Percentiles rank a stretch among this genome's conserved stretches.
Evolutionary conservation across 2,113 vertebrate species (phyloP).

Genomic region (Acinonyx jubatus): DNA sequence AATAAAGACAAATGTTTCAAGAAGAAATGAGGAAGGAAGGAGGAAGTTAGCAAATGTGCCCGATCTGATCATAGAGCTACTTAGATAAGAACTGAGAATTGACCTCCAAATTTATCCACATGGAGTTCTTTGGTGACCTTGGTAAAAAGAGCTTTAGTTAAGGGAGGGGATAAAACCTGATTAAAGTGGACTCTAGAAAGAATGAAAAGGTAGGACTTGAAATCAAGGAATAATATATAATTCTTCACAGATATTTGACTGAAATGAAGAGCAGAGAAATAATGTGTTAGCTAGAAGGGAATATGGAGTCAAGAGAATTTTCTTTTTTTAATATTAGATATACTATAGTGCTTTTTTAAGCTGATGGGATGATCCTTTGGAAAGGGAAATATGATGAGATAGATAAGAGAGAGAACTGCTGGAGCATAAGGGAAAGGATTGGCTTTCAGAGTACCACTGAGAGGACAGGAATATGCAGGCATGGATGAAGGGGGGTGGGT

Average conservation of each 20-base stretch:
- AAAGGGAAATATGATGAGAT: background rate
- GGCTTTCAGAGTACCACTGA: background rate
- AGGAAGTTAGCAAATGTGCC: background rate
- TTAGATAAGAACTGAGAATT: background rate
- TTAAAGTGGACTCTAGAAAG: background rate
- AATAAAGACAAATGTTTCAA: background rate
- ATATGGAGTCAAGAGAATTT: background rate
- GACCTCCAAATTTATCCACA: background rate
- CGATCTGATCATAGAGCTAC: background rate
- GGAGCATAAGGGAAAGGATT: background rate
- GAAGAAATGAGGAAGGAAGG: background rate
- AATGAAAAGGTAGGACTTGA: background rate
- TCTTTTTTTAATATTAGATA: background rate
- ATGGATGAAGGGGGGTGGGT: background rate
- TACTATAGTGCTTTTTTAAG: background rate
- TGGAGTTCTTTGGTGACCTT: background rate
- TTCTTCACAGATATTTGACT: background rate
- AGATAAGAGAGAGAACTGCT: background rate
- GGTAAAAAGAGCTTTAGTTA: background rate
- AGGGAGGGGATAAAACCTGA: background rate
- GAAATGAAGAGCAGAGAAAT: constrained; percentile 22
- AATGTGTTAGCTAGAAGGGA: background rate
- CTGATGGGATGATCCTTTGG: background rate
- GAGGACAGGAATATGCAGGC: background rate
- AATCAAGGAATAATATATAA: background rate